Percentiles rank a stretch among this genome's conserved stretches.
Conservation (phyloP, 2,888 invertebrate species). For the Hypomecis atomaria region DNA sequence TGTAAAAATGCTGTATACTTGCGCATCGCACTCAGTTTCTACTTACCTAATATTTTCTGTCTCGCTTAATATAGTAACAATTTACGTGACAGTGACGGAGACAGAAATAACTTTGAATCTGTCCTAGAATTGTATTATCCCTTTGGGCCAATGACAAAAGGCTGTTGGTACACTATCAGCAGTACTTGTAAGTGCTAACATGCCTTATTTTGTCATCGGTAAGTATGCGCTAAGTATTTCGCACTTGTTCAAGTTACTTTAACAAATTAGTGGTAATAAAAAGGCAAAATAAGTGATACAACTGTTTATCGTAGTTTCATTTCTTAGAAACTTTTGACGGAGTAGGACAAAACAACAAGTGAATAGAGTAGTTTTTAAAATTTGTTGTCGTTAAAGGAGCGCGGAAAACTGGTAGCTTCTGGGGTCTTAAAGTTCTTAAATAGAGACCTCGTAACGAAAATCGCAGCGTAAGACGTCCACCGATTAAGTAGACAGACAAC, state of each 20-base stretch:
- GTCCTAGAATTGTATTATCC: neutral
- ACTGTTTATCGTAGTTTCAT: slow-evolving; percentile 45
- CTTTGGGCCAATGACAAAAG: neutral
- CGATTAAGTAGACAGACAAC: too few species aligned
- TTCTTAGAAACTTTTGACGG: slow-evolving; percentile 46
- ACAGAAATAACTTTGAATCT: neutral
- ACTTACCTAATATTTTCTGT: too few species aligned
- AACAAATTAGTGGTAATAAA: slow-evolving; percentile 54
- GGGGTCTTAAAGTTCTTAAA: too few species aligned
- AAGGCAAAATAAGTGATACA: slow-evolving; percentile 53
- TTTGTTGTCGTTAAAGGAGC: neutral
- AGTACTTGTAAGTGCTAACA: slow-evolving; percentile 29
- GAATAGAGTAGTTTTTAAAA: neutral
- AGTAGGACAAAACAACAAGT: slow-evolving; percentile 20
- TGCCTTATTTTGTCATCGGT: slow-evolving; percentile 35
- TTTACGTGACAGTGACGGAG: neutral
- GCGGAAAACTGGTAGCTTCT: too few species aligned
- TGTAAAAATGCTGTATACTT: too few species aligned
- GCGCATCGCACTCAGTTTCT: too few species aligned
- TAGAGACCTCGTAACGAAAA: too few species aligned
- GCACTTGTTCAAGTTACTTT: slow-evolving; percentile 39
- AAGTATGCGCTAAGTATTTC: slow-evolving; percentile 41
- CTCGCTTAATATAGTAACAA: too few species aligned
- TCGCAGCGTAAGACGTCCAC: too few species aligned
- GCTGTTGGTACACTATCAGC: neutral